A percentile compares a stretch with the other conserved stretches of the same genome.
phyloP scores from a whole-genome alignment of 2,113 vertebrate genomes.

The Lynx canadensis region DNA sequence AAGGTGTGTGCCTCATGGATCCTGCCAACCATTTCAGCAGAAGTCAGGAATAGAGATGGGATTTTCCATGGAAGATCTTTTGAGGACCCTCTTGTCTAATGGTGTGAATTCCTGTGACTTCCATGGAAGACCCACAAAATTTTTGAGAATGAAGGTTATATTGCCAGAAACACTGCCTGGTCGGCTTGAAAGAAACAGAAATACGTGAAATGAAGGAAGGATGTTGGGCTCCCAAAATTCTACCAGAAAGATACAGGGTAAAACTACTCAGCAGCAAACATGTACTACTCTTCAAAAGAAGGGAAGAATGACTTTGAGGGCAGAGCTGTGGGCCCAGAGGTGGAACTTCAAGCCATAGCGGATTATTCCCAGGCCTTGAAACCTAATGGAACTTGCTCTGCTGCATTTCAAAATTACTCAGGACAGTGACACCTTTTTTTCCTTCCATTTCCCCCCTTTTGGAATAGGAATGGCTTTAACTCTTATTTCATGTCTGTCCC shows the following conservation, averaged over 20 bases:
- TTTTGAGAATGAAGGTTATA: slow-evolving; percentile 3
- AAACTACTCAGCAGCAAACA: neutral
- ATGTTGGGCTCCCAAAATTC: neutral
- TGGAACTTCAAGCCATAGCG: neutral
- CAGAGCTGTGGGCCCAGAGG: neutral
- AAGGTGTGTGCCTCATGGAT: neutral
- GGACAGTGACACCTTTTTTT: neutral
- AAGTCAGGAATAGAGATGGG: neutral
- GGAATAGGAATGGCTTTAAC: neutral
- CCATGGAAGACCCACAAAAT: neutral
- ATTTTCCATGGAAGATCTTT: neutral
- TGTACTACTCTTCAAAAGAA: neutral
- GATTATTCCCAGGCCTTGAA: neutral
- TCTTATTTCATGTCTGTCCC: neutral
- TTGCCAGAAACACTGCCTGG: neutral
- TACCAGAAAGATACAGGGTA: neutral
- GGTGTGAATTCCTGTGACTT: neutral
- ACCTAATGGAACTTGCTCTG: neutral
- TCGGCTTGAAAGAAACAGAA: neutral
- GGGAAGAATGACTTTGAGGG: neutral
- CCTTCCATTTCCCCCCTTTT: neutral
- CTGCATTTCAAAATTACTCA: neutral
- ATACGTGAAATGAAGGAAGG: neutral
- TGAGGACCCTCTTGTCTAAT: neutral
- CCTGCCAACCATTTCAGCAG: neutral